These are phyloP conservation scores for Pelecanoides urinatrix DNA, from an alignment of 2,113 vertebrate species.

Conservation along the genomic window DNA sequence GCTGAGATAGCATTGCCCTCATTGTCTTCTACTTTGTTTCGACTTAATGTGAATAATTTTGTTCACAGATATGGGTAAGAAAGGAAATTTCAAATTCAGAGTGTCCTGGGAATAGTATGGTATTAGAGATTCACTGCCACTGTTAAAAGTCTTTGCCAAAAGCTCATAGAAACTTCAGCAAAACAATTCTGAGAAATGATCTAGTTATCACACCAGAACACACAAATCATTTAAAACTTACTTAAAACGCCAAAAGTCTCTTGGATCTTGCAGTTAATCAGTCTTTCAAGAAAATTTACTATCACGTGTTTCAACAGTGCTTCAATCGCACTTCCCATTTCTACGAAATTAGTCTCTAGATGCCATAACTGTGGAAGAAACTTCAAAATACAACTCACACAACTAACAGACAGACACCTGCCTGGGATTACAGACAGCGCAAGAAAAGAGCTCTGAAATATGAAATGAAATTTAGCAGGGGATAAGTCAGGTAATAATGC, in stretches of 20 bases:
- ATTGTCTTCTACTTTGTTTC: background rate
- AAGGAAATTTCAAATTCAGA: background rate
- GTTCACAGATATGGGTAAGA: background rate
- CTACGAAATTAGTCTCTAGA: background rate
- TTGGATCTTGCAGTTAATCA: background rate
- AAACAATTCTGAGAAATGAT: background rate
- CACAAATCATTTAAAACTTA: background rate
- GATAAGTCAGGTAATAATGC: background rate
- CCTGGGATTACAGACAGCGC: background rate
- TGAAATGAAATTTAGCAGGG: background rate
- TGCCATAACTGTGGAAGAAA: background rate
- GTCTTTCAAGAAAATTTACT: background rate
- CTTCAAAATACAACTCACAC: background rate
- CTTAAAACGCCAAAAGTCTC: accelerated
- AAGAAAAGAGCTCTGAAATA: background rate
- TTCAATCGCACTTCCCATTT: background rate
- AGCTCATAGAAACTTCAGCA: background rate
- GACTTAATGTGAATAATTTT: background rate
- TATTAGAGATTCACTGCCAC: background rate
- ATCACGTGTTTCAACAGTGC: background rate
- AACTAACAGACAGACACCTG: background rate
- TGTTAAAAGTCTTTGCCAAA: background rate
- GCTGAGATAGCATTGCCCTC: background rate
- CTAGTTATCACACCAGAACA: background rate
- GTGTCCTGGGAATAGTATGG: background rate